Base-by-base conservation (phyloP, 2,797 vertebrate species). In the Molossus molossus region DNA sequence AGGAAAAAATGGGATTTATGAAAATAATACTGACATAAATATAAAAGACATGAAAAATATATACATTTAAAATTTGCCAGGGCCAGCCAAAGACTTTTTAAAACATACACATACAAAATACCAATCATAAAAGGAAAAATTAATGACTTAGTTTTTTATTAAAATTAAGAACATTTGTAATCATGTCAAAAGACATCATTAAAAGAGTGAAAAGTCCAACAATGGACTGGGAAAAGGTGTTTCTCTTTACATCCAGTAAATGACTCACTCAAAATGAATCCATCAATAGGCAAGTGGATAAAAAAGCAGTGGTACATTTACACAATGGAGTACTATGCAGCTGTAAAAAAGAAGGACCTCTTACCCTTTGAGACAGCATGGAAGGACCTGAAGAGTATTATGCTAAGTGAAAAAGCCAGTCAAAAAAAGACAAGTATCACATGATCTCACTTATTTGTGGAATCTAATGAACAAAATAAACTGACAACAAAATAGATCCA, bases 71-170 rank as follows among this genome's bases (percentile, higher is more conserved):
- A 50, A 33, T 81, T 45, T 45, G 29, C 62, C 55, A 29, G 70
- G 64, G 50, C n/a, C 69, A 87, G 64, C 21, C 69, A 82, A 64
- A 33, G 27, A 64, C 33, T 69, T 86, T 75, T 96, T 62, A 79
- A 82, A 83, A 69, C 64, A 48, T 13, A 76, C 57, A 58, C 57
- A 53, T 20, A 40, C 53, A 93, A 87, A 5, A n/a, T 53, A 75
- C 17, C n/a, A 45, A 76, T 64, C 20, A 20, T 48, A 81, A 77
- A 29, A 91, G 69, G 53, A 77, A 86, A 86, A 80, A 72, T 25
- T 18, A 45, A 40, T 11, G 50, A 60, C 23, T 12, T 25, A 48
- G n/a, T 48, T 48, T 83, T 94, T 94, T 33, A 48, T 57, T 58
- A 75, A 79, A 55, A 75, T 64, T 33, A 83, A 62, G 58, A 80